Conservation (phyloP, 2,797 vertebrate species). For the Siniperca obscura region DNA sequence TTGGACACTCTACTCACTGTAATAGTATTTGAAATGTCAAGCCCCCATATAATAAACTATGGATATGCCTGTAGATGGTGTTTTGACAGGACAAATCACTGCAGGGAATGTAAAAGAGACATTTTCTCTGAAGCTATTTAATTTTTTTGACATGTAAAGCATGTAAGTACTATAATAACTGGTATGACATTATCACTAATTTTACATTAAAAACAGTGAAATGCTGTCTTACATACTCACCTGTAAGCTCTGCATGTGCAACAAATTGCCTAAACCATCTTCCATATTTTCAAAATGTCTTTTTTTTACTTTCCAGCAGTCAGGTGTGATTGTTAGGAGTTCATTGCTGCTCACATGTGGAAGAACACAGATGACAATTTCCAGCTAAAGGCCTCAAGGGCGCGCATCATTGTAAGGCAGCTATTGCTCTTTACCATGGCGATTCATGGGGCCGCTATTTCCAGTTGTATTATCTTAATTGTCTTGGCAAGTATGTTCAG, state of each 20-base stretch:
- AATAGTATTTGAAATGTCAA: conserved; percentile 76
- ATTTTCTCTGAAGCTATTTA: conserved; percentile 34
- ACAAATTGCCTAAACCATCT: conserved; percentile 29
- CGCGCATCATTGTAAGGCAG: conserved; percentile 66
- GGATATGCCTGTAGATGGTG: conserved; percentile 44
- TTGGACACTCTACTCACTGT: conserved; percentile 65
- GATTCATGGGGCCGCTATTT: conserved; percentile 83
- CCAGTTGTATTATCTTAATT: conserved; percentile 89
- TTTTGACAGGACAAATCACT: conserved; percentile 65
- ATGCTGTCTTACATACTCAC: background rate
- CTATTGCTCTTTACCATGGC: conserved; percentile 76
- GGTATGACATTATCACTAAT: background rate
- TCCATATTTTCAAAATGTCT: conserved; percentile 28
- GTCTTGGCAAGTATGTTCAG: conserved; percentile 88
- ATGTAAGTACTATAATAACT: background rate
- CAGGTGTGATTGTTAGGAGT: conserved; percentile 59
- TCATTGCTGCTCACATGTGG: conserved; percentile 60
- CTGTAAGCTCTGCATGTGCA: background rate
- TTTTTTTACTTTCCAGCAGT: conserved; percentile 29
- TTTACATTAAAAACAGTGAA: conserved; percentile 4
- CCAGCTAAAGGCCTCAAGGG: conserved; percentile 76
- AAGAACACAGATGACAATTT: conserved; percentile 55
- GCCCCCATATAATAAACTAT: conserved; percentile 60
- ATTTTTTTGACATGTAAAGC: background rate
- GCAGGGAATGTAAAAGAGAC: conserved; percentile 23